Evolutionary conservation across 1,140 invertebrate genomes (phyloP), one percentile per base, ranked within the genome.

Genomic region (Pachypeltis micranthus): DNA sequence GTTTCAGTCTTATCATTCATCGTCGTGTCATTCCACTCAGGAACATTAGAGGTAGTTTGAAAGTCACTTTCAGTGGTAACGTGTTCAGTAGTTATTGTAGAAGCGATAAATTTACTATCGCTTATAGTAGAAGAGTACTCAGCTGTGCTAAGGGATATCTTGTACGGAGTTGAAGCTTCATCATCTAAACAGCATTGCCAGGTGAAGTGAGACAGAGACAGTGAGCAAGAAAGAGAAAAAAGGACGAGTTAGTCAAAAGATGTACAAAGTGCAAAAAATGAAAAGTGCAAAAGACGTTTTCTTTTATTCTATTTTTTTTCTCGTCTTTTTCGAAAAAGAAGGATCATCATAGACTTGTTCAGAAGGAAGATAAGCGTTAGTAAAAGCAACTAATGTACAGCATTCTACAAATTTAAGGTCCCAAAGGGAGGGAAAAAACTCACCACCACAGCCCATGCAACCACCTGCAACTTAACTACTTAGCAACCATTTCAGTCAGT

Each of bases 281-380:
- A n/a, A 47, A 23, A 47, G 44, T 47, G 44, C 44, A 47, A 3
- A 39, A 10, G n/a, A n/a, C 7, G 7, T 10, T 2, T 19, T 61
- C 31, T 59, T 31, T 7, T 27, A 24, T 3, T n/a, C 12, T 28
- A 29, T 59, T 29, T 59, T 28, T 59, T 28, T 26, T 29, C 26
- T 28, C n/a, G n/a, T n/a, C n/a, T n/a, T n/a, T n/a, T n/a, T n/a
- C n/a, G n/a, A n/a, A 34, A 57, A 1, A 27, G 24, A 54, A 61
- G 59, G 61, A 59, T 61, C 27, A 57, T 67, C 51, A 67, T 59
- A 64, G 66, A 67, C 64, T 67, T 66, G 67, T 63, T 62, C 54
- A 67, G 66, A 66, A 67, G 64, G 67, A 63, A 54, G 19, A 25
- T 55, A 67, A 64, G 62, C 64, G 62, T 66, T 66, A 65, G 47